These are phyloP conservation scores for Drosophila affinis DNA, from an alignment of 2,888 invertebrate species.

Conservation along the genomic window DNA sequence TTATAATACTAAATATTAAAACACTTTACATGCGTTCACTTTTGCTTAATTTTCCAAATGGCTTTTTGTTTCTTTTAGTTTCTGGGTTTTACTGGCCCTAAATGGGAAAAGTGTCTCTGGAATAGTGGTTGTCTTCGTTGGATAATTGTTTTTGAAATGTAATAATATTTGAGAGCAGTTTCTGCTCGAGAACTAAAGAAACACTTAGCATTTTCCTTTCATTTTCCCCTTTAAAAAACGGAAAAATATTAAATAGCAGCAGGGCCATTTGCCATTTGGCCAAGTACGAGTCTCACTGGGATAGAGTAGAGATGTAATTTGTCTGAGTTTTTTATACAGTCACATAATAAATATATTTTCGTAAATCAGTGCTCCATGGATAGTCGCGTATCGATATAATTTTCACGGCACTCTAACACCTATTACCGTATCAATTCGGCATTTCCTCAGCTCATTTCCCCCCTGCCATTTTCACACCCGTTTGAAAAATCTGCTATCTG, in stretches of 20 bases:
- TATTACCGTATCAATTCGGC: background rate
- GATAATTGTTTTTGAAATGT: slow-evolving; percentile 7
- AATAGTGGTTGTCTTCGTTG: slow-evolving; percentile 39
- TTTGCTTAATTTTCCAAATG: slow-evolving; percentile 48
- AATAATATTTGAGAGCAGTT: background rate
- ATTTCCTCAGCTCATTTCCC: slow-evolving; percentile 4
- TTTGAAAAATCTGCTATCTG: slow-evolving; percentile 3
- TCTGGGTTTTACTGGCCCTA: slow-evolving; percentile 36
- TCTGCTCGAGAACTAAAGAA: background rate
- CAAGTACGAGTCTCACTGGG: no score
- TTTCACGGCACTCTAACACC: no score
- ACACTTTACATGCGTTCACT: slow-evolving; percentile 53
- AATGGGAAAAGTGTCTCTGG: slow-evolving; percentile 39
- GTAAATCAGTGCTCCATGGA: no score
- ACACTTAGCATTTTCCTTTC: no score
- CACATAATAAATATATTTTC: no score
- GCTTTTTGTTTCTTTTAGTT: slow-evolving; percentile 22
- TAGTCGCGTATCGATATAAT: no score
- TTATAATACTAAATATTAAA: slow-evolving; percentile 49
- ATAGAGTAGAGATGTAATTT: no score
- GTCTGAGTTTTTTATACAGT: no score
- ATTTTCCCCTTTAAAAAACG: no score
- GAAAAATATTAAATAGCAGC: no score
- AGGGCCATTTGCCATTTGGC: no score
- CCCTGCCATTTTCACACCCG: background rate